Evolutionary conservation across 2,113 vertebrate genomes (phyloP).

Genomic region (Myrmecobius fasciatus): DNA sequence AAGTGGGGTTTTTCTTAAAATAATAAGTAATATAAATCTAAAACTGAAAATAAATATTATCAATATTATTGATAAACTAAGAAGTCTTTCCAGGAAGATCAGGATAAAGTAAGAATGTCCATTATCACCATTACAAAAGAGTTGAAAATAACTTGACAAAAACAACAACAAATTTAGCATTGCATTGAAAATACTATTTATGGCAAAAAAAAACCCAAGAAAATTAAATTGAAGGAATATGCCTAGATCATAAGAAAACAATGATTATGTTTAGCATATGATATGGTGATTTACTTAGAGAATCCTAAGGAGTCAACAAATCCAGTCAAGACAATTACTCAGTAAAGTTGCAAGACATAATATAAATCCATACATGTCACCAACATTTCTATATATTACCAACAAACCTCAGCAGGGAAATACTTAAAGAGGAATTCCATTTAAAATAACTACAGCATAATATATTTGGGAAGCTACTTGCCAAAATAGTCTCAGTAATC

Average conservation of each 20-base stretch:
- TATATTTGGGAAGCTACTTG: not conserved
- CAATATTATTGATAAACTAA: not conserved
- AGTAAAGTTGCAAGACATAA: not conserved
- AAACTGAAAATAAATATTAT: not conserved
- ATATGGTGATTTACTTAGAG: not conserved
- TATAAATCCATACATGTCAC: not conserved
- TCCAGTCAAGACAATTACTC: not conserved
- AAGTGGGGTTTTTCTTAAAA: not conserved
- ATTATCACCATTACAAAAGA: not conserved
- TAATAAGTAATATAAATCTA: not conserved
- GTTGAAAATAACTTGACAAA: not conserved
- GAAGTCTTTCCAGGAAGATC: not conserved
- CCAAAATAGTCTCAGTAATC: not conserved
- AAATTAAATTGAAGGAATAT: not conserved
- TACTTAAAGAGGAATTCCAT: not conserved
- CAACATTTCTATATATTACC: not conserved
- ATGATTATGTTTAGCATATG: not conserved
- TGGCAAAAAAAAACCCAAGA: not conserved
- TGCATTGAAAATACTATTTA: not conserved
- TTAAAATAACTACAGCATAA: not conserved
- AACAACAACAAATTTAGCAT: not conserved
- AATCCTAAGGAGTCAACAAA: not conserved
- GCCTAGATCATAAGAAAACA: not conserved
- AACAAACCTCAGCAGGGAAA: not conserved
- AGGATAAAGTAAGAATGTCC: not conserved